Percentiles rank a stretch among this genome's conserved stretches.
phyloP scores from a whole-genome alignment of 2,797 vertebrate genomes.

The Enteromius mattozi region DNA sequence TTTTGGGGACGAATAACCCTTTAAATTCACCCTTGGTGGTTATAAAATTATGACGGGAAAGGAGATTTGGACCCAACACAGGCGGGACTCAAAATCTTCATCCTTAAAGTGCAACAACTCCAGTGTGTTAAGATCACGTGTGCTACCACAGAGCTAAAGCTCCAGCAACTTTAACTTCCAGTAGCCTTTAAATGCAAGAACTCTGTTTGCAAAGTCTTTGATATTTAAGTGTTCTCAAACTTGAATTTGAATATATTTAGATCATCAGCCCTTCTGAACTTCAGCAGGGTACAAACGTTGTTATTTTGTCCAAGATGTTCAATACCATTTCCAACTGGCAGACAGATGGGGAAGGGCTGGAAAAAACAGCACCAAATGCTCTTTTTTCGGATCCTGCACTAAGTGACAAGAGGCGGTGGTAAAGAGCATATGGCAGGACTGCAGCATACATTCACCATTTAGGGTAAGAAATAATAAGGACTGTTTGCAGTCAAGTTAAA shows the following conservation, averaged over 20 bases:
- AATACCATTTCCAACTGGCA: constrained; percentile 24
- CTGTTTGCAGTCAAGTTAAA: neutral
- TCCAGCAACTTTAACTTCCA: neutral
- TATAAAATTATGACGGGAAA: neutral
- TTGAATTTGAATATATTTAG: neutral
- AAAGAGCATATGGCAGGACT: constrained; percentile 28
- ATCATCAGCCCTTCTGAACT: neutral
- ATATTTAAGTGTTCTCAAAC: neutral
- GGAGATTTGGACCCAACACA: neutral
- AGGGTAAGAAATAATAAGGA: neutral
- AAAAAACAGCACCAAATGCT: constrained; percentile 14
- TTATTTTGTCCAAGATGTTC: constrained; percentile 24
- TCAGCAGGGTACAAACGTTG: neutral
- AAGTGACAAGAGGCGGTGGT: constrained; percentile 24
- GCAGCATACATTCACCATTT: neutral
- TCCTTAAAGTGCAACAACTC: neutral
- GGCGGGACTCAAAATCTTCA: neutral
- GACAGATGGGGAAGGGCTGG: constrained; percentile 15
- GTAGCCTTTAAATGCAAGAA: neutral
- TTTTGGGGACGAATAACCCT: no score
- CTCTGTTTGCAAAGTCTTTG: neutral
- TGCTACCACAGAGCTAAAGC: neutral
- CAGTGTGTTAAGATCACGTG: neutral
- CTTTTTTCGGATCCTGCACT: constrained; percentile 14
- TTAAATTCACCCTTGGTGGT: neutral